Evolutionary conservation across 2,797 vertebrate genomes (phyloP), one percentile per base, ranked within the genome.

Genomic region (Esox lucius): DNA sequence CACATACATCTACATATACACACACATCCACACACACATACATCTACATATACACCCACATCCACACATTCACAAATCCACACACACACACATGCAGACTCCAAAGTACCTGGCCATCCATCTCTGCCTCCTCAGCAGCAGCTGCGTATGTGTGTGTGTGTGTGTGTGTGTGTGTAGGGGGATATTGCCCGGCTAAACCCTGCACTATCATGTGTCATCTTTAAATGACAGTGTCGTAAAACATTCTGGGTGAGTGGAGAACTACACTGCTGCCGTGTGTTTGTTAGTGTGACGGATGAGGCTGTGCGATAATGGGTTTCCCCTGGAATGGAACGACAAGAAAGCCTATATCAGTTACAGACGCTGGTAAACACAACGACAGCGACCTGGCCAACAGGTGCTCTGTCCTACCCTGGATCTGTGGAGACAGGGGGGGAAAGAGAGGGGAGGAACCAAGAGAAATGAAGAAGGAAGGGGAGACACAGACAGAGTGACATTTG

Each of bases 261-360:
- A 83, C 4, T 24, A 46, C 75, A 67, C 77, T 56, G 77, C 80
- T 89, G 91, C 88, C 90, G 90, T 87, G 78, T 82, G 84, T 90
- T 92, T 87, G 91, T 94, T 93, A 90, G 78, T 81, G 87, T 85
- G 92, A 94, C 87, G 83, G 88, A 94, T 93, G 79, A 82, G 66
- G 53, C 75, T 68, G 64, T 67, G 75, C 75, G 68, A 59, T 46
- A 35, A 69, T n/a, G 51, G n/a, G 35, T 85, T 78, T 70, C 81
- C 81, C 76, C 83, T 80, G 56, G 81, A 83, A 87, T 85, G 83
- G 81, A 77, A 17, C 61, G 69, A 42, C 22, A 35, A 65, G 72
- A 67, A 74, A 72, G 46, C 68, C 66, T 48, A 80, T 82, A 86
- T 79, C 81, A 85, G 82, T 89, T 82, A 79, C 83, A 87, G 22